Base-by-base conservation (phyloP, 2,113 vertebrate species). In the Dermatemys mawii region DNA sequence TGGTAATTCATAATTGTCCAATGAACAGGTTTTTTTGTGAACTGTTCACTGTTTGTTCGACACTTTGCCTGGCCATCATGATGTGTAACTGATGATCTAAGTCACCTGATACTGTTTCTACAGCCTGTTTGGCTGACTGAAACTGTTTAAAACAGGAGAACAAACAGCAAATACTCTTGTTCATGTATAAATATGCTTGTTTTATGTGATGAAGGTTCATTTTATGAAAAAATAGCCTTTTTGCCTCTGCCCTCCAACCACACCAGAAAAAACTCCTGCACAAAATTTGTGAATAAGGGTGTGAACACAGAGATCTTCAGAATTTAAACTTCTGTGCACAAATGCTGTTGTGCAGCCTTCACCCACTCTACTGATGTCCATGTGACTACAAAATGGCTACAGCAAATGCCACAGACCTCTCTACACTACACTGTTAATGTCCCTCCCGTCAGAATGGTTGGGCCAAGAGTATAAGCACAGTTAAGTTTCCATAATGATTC, bases 221-320 rank as follows among this genome's bases (percentile, higher is more conserved):
- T 41, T 73, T 73, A 38, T 41, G n/a, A 41, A 73, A 27, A 73
- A 46, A 88, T 86, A 84, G 35, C 10, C 3, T 21, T 91, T 91
- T 67, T 44, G 53, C 90, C 22, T 4, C n/a, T 27, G n/a, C 7
- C 82, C 7, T 11, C 88, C 4, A 90, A 50, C 93, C 89, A 75
- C 7, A 91, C 85, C 53, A 95, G 78, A 70, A 8, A 84, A 94
- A 94, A 48, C 6, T 44, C 29, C 86, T 55, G 76, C 57, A 63
- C 57, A 41, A 92, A 78, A 46, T 94, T 32, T 32, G 41, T 80
- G 32, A 2, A 2, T 55, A 88, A 44, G 49, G 73, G 76, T 78
- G 75, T 0, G 1, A 93, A 93, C 85, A 93, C 93, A 94, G 70
- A 92, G 12, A 17, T 92, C 75, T 89, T 94, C 81, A 87, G 70